phyloP scores from a whole-genome alignment of 2,888 invertebrate species.

The Synergus laeviventris region DNA sequence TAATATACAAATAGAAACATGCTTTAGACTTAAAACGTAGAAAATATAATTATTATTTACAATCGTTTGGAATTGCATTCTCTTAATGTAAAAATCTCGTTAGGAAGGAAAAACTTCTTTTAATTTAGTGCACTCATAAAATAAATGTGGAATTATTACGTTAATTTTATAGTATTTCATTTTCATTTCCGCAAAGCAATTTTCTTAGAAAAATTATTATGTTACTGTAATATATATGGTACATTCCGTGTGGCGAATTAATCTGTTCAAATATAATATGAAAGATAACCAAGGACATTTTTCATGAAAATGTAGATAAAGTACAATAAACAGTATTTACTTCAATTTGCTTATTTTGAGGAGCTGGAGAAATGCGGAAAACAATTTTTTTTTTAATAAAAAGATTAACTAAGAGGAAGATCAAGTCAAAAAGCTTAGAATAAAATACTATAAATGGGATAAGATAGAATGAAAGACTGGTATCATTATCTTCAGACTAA shows the following conservation, averaged over 20 bases:
- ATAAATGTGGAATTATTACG: too few relatives aligned
- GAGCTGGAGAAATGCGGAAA: neutral
- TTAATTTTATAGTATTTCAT: too few relatives aligned
- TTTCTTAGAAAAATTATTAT: neutral
- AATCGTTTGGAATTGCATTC: neutral
- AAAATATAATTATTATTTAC: neutral
- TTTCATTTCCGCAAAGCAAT: neutral
- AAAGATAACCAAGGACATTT: neutral
- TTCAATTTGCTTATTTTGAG: neutral
- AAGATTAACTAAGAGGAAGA: neutral
- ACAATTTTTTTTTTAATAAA: neutral
- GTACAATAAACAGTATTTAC: neutral
- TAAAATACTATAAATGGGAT: neutral
- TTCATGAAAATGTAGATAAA: neutral
- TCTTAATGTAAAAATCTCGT: neutral
- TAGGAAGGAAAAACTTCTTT: neutral
- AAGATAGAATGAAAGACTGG: neutral
- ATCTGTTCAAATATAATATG: neutral
- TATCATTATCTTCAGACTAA: constrained; percentile 12
- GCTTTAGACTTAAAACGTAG: neutral
- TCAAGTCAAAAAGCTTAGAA: neutral
- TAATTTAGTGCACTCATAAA: neutral
- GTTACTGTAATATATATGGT: neutral
- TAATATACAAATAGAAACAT: neutral
- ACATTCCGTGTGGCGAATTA: neutral